Evolutionary conservation across 1,140 invertebrate genomes (phyloP).

Genomic region (Ctenoplectra terminalis): DNA sequence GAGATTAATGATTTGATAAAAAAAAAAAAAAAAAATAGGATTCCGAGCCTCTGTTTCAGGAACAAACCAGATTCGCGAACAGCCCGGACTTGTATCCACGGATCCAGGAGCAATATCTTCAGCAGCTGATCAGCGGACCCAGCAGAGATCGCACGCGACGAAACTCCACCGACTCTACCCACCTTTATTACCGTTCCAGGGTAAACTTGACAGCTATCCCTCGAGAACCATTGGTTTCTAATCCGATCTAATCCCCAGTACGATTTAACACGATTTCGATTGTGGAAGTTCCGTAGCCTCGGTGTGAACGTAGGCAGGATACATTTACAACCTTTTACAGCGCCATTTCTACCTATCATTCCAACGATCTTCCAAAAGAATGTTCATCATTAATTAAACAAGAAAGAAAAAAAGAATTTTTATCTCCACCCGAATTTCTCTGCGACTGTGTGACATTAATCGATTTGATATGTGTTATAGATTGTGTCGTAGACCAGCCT

Average conservation of each 20-base stretch:
- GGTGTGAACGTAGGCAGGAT: constrained; percentile 73
- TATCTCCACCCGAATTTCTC: too few species aligned
- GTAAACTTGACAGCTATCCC: constrained; percentile 72
- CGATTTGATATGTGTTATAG: neutral
- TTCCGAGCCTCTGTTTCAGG: constrained; percentile 77
- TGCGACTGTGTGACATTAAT: constrained; percentile 20
- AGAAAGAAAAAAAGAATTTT: neutral
- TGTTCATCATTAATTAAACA: neutral
- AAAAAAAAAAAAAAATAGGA: constrained; percentile 47
- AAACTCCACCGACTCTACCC: constrained; percentile 78
- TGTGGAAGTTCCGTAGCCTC: constrained; percentile 66
- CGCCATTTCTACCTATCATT: neutral
- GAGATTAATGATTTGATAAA: constrained; percentile 33
- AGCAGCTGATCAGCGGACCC: constrained; percentile 61
- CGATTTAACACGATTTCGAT: constrained; percentile 36
- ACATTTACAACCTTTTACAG: constrained; percentile 19
- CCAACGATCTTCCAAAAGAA: neutral
- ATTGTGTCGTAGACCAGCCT: neutral
- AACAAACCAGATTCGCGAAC: constrained; percentile 71
- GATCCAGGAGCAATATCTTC: constrained; percentile 69
- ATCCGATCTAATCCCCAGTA: constrained; percentile 21
- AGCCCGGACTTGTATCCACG: constrained; percentile 78
- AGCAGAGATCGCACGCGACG: constrained; percentile 72
- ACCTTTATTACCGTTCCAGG: constrained; percentile 80
- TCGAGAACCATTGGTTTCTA: constrained; percentile 24